Conservation (phyloP, 2,888 invertebrate genomes). For the Mamestra brassicae region DNA sequence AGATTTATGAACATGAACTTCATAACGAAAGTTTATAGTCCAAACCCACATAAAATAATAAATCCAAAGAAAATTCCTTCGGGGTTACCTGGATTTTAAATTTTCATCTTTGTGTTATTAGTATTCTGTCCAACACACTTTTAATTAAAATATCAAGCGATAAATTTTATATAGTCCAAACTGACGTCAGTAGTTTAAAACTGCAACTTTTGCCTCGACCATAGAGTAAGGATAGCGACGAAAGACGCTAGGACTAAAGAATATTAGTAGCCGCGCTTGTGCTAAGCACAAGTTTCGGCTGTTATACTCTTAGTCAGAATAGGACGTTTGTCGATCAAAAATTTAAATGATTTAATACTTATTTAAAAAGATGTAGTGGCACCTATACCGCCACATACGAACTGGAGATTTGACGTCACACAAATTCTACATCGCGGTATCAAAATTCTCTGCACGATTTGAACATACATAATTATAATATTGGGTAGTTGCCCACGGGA, state of each 20-base stretch:
- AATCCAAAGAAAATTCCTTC: too few relatives aligned
- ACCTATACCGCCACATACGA: too few relatives aligned
- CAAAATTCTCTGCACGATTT: too few relatives aligned
- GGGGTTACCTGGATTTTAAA: neutral
- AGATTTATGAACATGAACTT: too few relatives aligned
- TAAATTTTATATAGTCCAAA: constrained; percentile 1
- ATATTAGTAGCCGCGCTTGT: neutral
- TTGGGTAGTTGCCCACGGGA: too few relatives aligned
- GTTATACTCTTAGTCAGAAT: neutral
- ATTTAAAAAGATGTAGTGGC: too few relatives aligned
- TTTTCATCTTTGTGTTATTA: neutral
- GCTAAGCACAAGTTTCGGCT: neutral
- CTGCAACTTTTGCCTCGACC: constrained; percentile 2
- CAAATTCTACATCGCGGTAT: too few relatives aligned
- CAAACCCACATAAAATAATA: neutral
- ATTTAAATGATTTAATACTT: too few relatives aligned
- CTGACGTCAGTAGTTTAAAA: constrained; percentile 8
- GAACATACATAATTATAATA: too few relatives aligned
- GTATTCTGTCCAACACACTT: neutral
- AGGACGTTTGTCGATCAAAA: too few relatives aligned
- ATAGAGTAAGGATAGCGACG: neutral
- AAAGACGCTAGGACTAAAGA: neutral
- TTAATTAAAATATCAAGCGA: constrained; percentile 21
- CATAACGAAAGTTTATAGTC: too few relatives aligned
- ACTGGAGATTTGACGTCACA: too few relatives aligned